Evolutionary conservation across 2,113 vertebrate genomes (phyloP), one percentile per base, ranked within the genome.

Genomic region (Urocynchramus pylzowi): DNA sequence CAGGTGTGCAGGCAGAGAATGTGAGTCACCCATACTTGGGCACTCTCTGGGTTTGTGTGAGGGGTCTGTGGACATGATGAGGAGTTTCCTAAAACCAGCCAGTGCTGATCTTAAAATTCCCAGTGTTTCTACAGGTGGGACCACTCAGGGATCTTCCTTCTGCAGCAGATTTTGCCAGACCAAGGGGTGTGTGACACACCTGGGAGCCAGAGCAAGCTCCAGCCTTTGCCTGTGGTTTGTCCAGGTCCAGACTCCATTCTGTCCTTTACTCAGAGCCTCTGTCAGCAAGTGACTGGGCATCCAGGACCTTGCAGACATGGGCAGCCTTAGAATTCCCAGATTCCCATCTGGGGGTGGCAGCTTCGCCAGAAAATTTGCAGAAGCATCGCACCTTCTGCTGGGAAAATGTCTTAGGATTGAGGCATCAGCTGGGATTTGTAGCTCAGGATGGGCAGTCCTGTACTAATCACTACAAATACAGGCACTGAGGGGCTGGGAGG

Each of bases 21-120:
- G 1, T 11, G 21, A 49, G n/a, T 77, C 19, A 4, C 19, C 23
- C n/a, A 11, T 0, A 1, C 15, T 11, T 17, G 53, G 16, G 30
- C 59, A 37, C 27, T 27, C 56, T 7, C 27, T 9, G 52, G 27
- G 10, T 56, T 52, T 69, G 56, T 54, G 39, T 52, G 52, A 80
- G 69, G 49, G 10, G 4, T 61, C 50, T 77, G 13, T 50, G 49
- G 33, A 26, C 37, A 5, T 11, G 24, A 10, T 3, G 13, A 54
- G 7, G 3, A 10, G 1, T 4, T 37, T n/a, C 17, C 7, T 15
- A 23, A 28, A 37, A 42, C 15, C 15, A 50, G 13, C 2, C 30
- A 19, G 20, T 49, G 15, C 31, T 69, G 57, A 7, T 9, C 69
- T 80, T 67, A 80, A 80, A 67, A 10, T 11, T 76, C 30, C 6